Conservation (phyloP, 1,140 invertebrate species). For the Megalopta genalis region DNA sequence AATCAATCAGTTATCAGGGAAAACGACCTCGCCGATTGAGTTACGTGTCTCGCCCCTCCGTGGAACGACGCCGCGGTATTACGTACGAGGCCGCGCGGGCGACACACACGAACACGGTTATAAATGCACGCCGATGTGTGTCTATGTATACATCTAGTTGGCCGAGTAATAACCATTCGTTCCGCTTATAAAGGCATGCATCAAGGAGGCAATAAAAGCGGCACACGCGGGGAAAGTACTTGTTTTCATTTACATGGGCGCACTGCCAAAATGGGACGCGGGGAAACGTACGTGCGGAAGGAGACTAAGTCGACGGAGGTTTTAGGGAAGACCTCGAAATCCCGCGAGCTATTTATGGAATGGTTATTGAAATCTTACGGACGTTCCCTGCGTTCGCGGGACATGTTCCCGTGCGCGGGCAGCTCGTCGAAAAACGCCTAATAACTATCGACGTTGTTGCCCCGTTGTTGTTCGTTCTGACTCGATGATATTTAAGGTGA, state of each 20-base stretch:
- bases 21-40: not conserved
- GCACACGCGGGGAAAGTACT: constrained; percentile 71
- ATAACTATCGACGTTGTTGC: not conserved
- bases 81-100: too few species aligned
- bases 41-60: not conserved
- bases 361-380: constrained; percentile 75
- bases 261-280: constrained; percentile 70
- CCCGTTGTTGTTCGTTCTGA: constrained; percentile 21
- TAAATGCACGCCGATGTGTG: constrained; percentile 48
- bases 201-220: constrained; percentile 75
- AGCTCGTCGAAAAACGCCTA: not conserved
- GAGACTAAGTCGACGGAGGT: constrained; percentile 24
- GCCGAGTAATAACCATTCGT: constrained; percentile 75
- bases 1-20: not conserved
- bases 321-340: constrained; percentile 55
- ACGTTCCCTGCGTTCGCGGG: constrained; percentile 63
- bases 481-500: not conserved
- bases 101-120: constrained; percentile 39
- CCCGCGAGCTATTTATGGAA: constrained; percentile 74
- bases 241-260: constrained; percentile 78
- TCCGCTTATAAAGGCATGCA: constrained; percentile 76
- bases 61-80: constrained; percentile 15
- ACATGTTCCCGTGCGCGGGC: constrained; percentile 62
- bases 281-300: constrained; percentile 7
- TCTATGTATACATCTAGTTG: constrained; percentile 67